Conservation (phyloP, 2,888 invertebrate genomes). For the Xanthorhoe designata region DNA sequence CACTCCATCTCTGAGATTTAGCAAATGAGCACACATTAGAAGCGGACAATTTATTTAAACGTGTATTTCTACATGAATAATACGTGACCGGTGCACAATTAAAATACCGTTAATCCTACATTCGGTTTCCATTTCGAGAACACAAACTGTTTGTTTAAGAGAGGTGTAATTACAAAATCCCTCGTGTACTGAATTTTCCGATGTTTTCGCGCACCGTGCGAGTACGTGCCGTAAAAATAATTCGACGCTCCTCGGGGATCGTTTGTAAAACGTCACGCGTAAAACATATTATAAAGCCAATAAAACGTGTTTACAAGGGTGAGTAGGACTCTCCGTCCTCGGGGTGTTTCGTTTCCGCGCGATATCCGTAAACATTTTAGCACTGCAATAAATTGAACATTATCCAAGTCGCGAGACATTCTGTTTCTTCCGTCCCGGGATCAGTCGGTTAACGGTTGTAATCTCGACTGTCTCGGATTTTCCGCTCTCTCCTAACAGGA, state of each 20-base stretch:
- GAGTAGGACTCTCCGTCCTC: conserved; percentile 77
- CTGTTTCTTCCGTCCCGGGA: conserved; percentile 81
- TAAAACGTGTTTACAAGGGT: conserved; percentile 86
- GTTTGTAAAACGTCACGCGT: conserved; percentile 86
- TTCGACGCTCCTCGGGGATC: conserved; percentile 83
- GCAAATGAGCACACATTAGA: conserved; percentile 72
- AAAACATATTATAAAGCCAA: conserved; percentile 86
- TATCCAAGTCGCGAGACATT: conserved; percentile 83
- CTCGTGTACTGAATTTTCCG: conserved; percentile 75
- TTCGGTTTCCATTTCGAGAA: conserved; percentile 60
- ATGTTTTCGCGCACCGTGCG: conserved; percentile 73
- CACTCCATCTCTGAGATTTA: conserved; percentile 78
- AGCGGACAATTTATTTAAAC: conserved; percentile 50
- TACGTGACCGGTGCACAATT: conserved; percentile 49
- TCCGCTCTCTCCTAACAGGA: conserved; percentile 70
- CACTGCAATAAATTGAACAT: conserved; percentile 84
- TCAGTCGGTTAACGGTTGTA: conserved; percentile 83
- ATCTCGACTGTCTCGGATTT: conserved; percentile 80
- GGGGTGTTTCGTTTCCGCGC: conserved; percentile 70
- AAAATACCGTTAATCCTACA: conserved; percentile 56
- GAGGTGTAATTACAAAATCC: conserved; percentile 81
- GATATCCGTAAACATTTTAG: conserved; percentile 85
- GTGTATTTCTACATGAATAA: conserved; percentile 42
- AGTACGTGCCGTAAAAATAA: conserved; percentile 84
- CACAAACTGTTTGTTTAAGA: conserved; percentile 74